Evolutionary conservation across 1,140 invertebrate genomes (phyloP).

Genomic region (Doryteuthis pealeii): DNA sequence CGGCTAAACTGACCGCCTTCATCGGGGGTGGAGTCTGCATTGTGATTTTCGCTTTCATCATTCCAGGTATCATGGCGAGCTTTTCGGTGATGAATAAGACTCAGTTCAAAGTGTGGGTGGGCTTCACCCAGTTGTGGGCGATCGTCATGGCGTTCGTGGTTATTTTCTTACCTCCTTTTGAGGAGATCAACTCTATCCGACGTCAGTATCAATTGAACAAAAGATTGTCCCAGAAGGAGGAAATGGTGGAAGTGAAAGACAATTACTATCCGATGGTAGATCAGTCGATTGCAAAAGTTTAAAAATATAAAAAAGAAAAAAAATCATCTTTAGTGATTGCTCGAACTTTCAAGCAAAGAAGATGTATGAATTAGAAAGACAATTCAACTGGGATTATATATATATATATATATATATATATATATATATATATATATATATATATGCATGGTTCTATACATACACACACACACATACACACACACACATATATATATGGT

Average conservation of each 20-base stretch:
- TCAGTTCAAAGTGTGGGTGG: conserved; percentile 52
- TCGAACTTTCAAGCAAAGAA: conserved; percentile 15
- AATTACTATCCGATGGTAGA: conserved; percentile 10
- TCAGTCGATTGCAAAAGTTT: conserved; percentile 14
- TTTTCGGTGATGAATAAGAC: conserved; percentile 43
- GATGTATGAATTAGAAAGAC: background rate
- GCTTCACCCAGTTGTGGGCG: conserved; percentile 51
- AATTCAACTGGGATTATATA: too few relatives aligned
- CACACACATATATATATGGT: background rate
- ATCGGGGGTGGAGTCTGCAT: conserved; percentile 45
- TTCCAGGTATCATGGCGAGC: conserved; percentile 51
- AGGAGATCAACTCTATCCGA: conserved; percentile 49
- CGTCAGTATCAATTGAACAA: conserved; percentile 47
- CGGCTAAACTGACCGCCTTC: conserved; percentile 50
- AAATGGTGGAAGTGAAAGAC: background rate
- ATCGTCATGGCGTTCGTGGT: conserved; percentile 51
- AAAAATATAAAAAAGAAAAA: background rate
- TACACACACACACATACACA: background rate
- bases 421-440: background rate
- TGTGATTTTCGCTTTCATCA: conserved; percentile 45
- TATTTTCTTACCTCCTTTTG: conserved; percentile 47
- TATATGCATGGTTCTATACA: background rate
- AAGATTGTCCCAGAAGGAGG: conserved; percentile 10
- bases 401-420: too few relatives aligned
- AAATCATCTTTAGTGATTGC: background rate